Conservation (phyloP, 2,797 vertebrate genomes). For the Sphaeramia orbicularis region DNA sequence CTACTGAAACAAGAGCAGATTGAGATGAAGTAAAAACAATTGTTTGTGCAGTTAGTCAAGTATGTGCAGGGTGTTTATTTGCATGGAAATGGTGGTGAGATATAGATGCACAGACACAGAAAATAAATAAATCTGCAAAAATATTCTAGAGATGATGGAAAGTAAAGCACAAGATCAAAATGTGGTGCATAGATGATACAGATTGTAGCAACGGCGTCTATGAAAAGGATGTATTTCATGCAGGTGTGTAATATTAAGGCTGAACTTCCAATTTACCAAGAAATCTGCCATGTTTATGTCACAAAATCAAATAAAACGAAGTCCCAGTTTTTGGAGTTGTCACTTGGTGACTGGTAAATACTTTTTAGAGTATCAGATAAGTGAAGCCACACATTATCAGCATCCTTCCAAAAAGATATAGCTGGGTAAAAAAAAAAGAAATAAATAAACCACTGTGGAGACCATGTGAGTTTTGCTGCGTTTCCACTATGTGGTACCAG, state of each 20-base stretch:
- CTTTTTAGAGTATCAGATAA: slow-evolving; percentile 13
- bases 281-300: slow-evolving; percentile 11
- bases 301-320: slow-evolving; percentile 29
- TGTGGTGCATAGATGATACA: slow-evolving; percentile 2
- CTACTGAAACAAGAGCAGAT: slow-evolving; percentile 18
- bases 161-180: background rate
- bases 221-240: slow-evolving; percentile 8
- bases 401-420: background rate
- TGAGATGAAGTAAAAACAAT: slow-evolving; percentile 18
- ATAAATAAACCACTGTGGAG: too few relatives aligned
- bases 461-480: too few relatives aligned
- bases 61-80: slow-evolving; percentile 19
- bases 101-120: slow-evolving; percentile 8
- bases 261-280: slow-evolving; percentile 17
- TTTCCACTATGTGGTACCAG: too few relatives aligned
- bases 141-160: slow-evolving; percentile 14
- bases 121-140: slow-evolving; percentile 25
- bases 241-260: slow-evolving; percentile 19
- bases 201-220: slow-evolving; percentile 11
- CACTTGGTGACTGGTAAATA: background rate
- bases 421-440: slow-evolving; percentile 6
- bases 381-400: background rate
- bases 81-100: slow-evolving; percentile 5
- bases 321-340: slow-evolving; percentile 12
- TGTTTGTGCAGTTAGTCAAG: slow-evolving; percentile 2